Base-by-base conservation (phyloP, 2,113 vertebrate genomes). In the Tenrec ecaudatus region DNA sequence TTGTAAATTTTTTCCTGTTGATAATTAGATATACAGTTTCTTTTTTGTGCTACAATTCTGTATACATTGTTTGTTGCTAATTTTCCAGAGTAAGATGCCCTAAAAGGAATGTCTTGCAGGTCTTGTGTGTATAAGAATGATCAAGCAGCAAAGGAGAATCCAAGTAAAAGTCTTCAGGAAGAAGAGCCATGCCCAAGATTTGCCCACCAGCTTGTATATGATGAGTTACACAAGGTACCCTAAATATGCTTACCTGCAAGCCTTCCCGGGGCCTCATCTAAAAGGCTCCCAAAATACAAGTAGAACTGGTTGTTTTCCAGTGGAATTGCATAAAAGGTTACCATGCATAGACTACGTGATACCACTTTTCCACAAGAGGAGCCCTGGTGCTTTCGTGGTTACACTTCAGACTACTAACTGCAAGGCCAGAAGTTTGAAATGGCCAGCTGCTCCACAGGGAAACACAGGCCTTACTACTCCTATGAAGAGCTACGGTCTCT, bases 41-140 rank as follows among this genome's bases (percentile, higher is more conserved):
- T 84, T 57, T 82, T 89, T 11, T 31, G 75, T 76, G 38, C 78
- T 94, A 20, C 17, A 36, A 7, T 80, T 82, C 47, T 53, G 47
- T 53, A 10, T 71, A 71, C n/a, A 58, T 31, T 90, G 36, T 83
- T 1, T 88, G 19, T 38, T 87, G 16, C 82, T 95, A 11, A 78
- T 68, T 64, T 91, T 94, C 20, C 80, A 1, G 53, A 14, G n/a
- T 80, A 89, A 78, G 89, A 23, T 90, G 22, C 64, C 92, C 92
- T 83, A 83, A 94, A 95, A 57, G 22, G 92, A 77, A 20, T 81
- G 6, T 94, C 33, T 98, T 98, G 27, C 96, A 99, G 99, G 99
- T 99, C 99, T 22, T 99, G 99, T 91, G 99, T 99, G 57, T 99
- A 99, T 96, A 99, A 99, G 97, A 99, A 99, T 40, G 99, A 99